Evolutionary conservation across 92 coral and sea anemone species (phyloP).

Genomic region (Umimayanthus chanpuru): DNA sequence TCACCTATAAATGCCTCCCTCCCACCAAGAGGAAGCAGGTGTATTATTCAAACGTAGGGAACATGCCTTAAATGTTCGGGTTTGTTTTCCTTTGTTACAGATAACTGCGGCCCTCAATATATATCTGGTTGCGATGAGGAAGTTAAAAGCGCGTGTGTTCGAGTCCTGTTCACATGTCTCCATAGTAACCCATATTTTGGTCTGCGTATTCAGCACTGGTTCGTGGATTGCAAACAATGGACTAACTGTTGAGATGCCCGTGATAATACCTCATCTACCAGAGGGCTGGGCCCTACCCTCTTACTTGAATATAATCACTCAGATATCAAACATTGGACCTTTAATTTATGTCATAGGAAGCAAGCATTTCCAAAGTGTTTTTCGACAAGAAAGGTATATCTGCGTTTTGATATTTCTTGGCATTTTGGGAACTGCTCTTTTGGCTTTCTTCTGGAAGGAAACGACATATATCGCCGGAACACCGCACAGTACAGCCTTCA

Average conservation of each 20-base stretch:
- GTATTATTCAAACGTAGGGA: too few species aligned
- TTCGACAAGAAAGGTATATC: conserved; percentile 68
- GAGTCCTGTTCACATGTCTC: conserved; percentile 57
- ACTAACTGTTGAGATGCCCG: conserved; percentile 88
- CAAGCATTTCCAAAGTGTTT: conserved; percentile 65
- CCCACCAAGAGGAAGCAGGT: too few species aligned
- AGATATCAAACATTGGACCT: conserved; percentile 91
- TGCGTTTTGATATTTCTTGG: conserved; percentile 63
- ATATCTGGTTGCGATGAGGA: background rate
- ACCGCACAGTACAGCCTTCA: conserved; percentile 75
- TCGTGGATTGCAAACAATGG: conserved; percentile 94
- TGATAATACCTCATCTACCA: conserved; percentile 83
- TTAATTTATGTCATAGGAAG: conserved; percentile 69
- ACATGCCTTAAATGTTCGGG: too few species aligned
- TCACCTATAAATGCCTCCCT: too few species aligned
- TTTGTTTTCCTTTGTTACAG: background rate
- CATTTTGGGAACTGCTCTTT: conserved; percentile 57
- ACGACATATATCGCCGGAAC: conserved; percentile 79
- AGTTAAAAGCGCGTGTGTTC: background rate
- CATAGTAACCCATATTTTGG: conserved; percentile 73
- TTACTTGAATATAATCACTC: conserved; percentile 80
- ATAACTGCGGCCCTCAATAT: background rate
- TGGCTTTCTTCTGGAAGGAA: conserved; percentile 83
- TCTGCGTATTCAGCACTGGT: conserved; percentile 79
- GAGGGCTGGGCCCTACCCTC: conserved; percentile 94